Conservation (phyloP, 2,113 vertebrate genomes). For the Petrocephalus zakoni region DNA sequence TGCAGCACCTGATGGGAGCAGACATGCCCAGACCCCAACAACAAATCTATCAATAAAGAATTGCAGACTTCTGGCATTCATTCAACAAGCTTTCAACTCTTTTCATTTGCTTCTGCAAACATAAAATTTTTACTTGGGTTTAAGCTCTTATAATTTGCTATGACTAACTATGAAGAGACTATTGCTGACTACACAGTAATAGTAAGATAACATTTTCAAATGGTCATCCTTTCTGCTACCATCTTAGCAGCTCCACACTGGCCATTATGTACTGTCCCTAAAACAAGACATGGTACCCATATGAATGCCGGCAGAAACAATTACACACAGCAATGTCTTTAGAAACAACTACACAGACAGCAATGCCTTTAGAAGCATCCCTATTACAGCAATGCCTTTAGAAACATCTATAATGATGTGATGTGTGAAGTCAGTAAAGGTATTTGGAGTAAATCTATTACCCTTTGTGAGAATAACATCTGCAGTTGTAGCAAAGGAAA, state of each 20-base stretch:
- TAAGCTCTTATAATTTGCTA: not conserved
- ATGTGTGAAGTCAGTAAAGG: not conserved
- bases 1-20: conserved; percentile 58
- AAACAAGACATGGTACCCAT: not conserved
- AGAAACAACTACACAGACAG: not conserved
- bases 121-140: not conserved
- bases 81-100: not conserved
- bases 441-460: not conserved
- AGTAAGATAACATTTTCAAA: not conserved
- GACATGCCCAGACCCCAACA: conserved; percentile 20
- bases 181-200: not conserved
- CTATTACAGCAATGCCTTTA: not conserved
- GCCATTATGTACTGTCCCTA: not conserved
- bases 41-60: not conserved
- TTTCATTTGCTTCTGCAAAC: not conserved
- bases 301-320: too few relatives aligned
- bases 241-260: not conserved
- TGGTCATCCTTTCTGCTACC: not conserved
- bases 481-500: not conserved
- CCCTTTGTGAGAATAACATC: not conserved
- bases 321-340: not conserved
- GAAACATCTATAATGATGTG: not conserved
- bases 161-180: not conserved
- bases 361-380: not conserved
- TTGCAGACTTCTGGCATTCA: not conserved